These are phyloP conservation scores for Cyclopterus lumpus DNA, from an alignment of 2,797 vertebrate species.

Conservation along the genomic window DNA sequence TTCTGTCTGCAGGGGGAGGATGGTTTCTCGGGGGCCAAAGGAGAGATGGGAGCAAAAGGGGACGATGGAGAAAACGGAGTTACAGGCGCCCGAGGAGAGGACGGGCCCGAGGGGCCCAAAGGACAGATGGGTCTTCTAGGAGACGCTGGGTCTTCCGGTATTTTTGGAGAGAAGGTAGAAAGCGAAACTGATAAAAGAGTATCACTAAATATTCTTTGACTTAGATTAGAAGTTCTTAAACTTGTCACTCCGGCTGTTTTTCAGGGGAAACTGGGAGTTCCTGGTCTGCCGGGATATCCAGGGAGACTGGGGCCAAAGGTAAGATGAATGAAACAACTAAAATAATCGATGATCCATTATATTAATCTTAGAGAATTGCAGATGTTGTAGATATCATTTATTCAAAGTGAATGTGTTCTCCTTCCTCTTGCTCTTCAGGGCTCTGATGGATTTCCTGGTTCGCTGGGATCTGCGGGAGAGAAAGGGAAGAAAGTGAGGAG, in stretches of 20 bases:
- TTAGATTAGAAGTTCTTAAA: neutral
- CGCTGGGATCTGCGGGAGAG: conserved; percentile 88
- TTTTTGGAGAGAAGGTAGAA: conserved; percentile 92
- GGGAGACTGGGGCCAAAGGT: conserved; percentile 90
- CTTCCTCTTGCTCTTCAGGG: conserved; percentile 80
- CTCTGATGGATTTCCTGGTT: conserved; percentile 91
- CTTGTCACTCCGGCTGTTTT: conserved; percentile 20
- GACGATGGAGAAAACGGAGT: conserved; percentile 91
- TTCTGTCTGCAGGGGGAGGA: conserved; percentile 91
- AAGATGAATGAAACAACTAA: conserved; percentile 13
- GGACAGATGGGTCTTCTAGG: conserved; percentile 91
- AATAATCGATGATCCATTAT: neutral
- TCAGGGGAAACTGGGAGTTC: conserved; percentile 90
- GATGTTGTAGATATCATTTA: neutral
- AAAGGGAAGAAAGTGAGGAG: conserved; percentile 91
- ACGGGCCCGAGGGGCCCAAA: conserved; percentile 94
- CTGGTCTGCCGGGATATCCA: conserved; percentile 90
- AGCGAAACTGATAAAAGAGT: neutral
- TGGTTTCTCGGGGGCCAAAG: conserved; percentile 95
- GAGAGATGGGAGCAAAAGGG: conserved; percentile 95
- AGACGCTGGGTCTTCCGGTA: conserved; percentile 87
- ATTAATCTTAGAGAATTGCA: neutral
- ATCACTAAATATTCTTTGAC: neutral
- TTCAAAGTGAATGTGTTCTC: neutral
- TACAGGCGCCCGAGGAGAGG: conserved; percentile 89